Evolutionary conservation across 2,888 invertebrate genomes (phyloP), one percentile per base, ranked within the genome.

Genomic region (Drosophila prostipennis): DNA sequence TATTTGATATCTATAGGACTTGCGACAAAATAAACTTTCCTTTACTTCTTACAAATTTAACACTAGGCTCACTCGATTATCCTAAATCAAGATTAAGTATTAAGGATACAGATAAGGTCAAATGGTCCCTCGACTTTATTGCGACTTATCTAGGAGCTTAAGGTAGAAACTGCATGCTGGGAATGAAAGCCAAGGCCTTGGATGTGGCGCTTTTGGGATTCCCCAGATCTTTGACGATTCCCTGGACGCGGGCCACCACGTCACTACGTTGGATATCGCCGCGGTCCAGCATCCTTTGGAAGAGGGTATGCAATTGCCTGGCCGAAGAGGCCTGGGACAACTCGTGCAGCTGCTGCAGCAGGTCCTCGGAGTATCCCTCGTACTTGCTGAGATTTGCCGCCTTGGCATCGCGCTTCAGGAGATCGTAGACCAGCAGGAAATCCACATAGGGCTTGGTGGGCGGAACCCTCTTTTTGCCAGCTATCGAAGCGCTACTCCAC

Each of bases 371-470:
- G 58, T 92, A 92, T 0, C 92, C 92, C 74, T 90, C 90, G 63
- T 91, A 92, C 84, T 90, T 91, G 74, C 89, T 91, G 0, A 92
- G 74, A 79, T 90, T 91, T 3, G 89, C 85, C 0, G 91, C 89
- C 63, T 92, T 92, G 0, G 92, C 92, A 70, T 92, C 92, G 3
- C 92, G 89, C 67, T 92, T 92, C 1, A 92, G 83, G 26, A 92
- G 80, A 80, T 92, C 92, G 55, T 92, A 92, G 23, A 92, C 86
- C 51, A 92, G 85, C 39, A 92, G 74, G 56, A 92, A 91, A 49
- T 92, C 91, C 1, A 92, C 92, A 76, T 92, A 92, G 1, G 92
- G 90, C 55, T 92, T 91, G 0, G 92, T 92, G 36, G 91, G 91
- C 13, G 92, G 92, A 26, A 90, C 85, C 8, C 91, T 89, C 76